Conservation (phyloP, 2,888 invertebrate species). For the Cartodere bifasciata region DNA sequence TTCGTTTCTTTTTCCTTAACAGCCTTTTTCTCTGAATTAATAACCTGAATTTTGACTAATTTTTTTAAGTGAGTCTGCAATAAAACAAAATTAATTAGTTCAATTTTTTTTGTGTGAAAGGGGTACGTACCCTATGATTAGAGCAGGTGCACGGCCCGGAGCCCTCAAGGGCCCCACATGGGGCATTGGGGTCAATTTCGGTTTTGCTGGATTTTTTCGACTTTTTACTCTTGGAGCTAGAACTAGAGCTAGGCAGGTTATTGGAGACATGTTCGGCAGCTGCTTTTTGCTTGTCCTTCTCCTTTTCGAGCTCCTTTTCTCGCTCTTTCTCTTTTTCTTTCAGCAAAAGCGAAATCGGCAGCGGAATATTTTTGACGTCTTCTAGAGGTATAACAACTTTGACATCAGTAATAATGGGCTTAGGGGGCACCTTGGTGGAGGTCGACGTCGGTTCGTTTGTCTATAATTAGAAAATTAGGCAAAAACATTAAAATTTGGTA, state of each 20-base stretch:
- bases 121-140: constrained; percentile 29
- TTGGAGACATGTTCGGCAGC: constrained; percentile 9
- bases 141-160: constrained; percentile 62
- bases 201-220: constrained; percentile 21
- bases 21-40: constrained; percentile 27
- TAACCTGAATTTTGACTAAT: constrained; percentile 25
- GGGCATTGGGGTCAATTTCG: constrained; percentile 71
- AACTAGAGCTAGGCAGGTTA: constrained; percentile 15
- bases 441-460: constrained; percentile 7
- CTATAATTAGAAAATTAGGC: neutral
- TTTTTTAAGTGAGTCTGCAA: constrained; percentile 26
- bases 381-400: too few relatives aligned
- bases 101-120: too few relatives aligned
- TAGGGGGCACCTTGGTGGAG: constrained; percentile 9
- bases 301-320: neutral
- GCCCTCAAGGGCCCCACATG: constrained; percentile 64
- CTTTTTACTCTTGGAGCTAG: constrained; percentile 18
- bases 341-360: constrained; percentile 5
- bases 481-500: constrained; percentile 1
- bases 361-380: constrained; percentile 10
- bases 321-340: constrained; percentile 6
- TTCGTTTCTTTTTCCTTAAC: constrained; percentile 25
- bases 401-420: constrained; percentile 10
- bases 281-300: constrained; percentile 1
- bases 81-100: constrained; percentile 8